Evolutionary conservation across 2,797 vertebrate species (phyloP), one percentile per base, ranked within the genome.

Genomic region (Phoebastria nigripes): DNA sequence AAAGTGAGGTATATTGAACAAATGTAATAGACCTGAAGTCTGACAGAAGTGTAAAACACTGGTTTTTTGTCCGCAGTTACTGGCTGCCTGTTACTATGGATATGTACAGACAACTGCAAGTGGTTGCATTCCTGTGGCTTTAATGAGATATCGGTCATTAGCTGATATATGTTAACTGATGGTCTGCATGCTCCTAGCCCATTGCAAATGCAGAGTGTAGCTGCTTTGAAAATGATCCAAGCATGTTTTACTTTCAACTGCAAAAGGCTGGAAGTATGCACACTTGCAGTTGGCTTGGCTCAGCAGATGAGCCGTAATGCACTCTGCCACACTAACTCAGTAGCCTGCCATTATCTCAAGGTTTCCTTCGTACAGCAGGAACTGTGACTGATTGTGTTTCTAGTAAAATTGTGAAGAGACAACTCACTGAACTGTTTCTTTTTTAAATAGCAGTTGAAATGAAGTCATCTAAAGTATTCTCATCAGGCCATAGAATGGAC

Each of bases 401-500:
- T 56, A 18, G 39, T 37, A 71, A 90, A 80, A 46, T 4, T 73
- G 37, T 90, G 42, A n/a, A 51, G 47, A 35, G 29, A 14, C 8
- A 19, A 13, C 74, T 95, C 33, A 54, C 58, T 67, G 61, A 94
- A 76, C 35, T 72, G 14, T 76, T 86, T 73, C 84, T 70, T 95
- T 92, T 85, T 74, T 80, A 90, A 94, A 88, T 56, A 94, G 92
- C 90, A 58, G 18, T 92, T 94, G 98, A 98, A 72, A 89, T 97
- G 4, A 98, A 98, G 77, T 96, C 97, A 8, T 97, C 97, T 71
- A 63, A 90, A 49, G 82, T 94, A 39, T 95, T 97, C 67, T 98
- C 98, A 51, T 96, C 98, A 96, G 96, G 96, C 79, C 97, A 91
- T 2, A 95, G 94, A 88, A 74, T 93, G 83, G 97, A 98, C 6